phyloP scores from a whole-genome alignment of 2,113 vertebrate species.

The Oriolus oriolus region DNA sequence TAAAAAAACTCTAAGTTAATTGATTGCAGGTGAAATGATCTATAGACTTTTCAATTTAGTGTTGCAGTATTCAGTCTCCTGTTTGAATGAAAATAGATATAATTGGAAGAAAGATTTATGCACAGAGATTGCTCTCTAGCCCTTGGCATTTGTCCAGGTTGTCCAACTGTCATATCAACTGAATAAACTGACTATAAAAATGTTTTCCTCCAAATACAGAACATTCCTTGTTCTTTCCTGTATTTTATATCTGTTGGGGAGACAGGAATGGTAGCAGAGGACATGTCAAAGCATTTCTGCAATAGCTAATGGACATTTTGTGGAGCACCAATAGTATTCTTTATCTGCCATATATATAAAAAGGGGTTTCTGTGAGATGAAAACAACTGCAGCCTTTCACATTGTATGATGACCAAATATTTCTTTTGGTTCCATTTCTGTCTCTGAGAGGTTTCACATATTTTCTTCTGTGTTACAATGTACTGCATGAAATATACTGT shows the following conservation, averaged over 20 bases:
- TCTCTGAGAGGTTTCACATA: fast-evolving
- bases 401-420: not conserved
- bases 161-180: not conserved
- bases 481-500: not conserved
- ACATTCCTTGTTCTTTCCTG: not conserved
- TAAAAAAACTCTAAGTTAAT: not conserved
- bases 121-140: not conserved
- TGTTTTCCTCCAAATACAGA: not conserved
- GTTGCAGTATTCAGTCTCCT: not conserved
- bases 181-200: not conserved
- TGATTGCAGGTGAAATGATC: not conserved
- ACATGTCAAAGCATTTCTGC: not conserved
- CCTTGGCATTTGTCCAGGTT: not conserved
- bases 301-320: not conserved
- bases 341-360: not conserved
- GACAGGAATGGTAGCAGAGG: not conserved
- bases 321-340: not conserved
- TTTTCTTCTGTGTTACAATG: not conserved
- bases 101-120: not conserved
- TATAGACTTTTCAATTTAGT: not conserved
- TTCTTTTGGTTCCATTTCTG: not conserved
- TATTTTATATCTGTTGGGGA: not conserved
- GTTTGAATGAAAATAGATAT: not conserved
- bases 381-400: not conserved
- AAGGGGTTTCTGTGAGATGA: not conserved